Evolutionary conservation across 2,113 vertebrate species (phyloP), one percentile per base, ranked within the genome.

Genomic region (Peucedramus taeniatus): DNA sequence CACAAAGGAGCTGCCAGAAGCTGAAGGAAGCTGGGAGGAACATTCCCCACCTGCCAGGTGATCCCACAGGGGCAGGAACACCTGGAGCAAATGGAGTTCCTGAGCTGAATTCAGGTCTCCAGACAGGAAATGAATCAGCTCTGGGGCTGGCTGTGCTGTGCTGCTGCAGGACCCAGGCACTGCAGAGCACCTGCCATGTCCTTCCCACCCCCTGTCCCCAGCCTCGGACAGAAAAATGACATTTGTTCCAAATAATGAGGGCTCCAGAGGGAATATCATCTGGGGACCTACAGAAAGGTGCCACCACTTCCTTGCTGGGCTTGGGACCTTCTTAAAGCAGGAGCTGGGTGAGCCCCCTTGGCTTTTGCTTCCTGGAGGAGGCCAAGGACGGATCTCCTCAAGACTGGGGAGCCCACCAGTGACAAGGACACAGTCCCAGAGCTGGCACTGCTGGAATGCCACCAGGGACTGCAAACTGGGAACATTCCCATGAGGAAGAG

Each of bases 121-220:
- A 14, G 39, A 63, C 28, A 77, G 51, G 59, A 81, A 61, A 47
- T 13, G 8, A n/a, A 37, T 51, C 37, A 31, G 30, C 35, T 40
- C 69, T 22, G 47, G 26, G 31, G 26, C 23, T 19, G 31, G 26
- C 8, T 3, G 21, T 4, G 15, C 71, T 53, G 63, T 37, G 33
- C 61, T 31, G 9, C 42, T 44, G 27, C 47, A 35, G n/a, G 21
- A 44, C 11, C 17, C 6, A 24, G 20, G 68, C n/a, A 49, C 12
- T 47, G 39, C 9, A 8, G 14, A 1, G 47, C 16, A 35, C 15
- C 45, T 14, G 22, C 45, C 56, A 4, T 0, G 0, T 44, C 72
- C 84, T 59, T 61, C 27, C 57, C 22, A 40, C 7, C 15, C 44
- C 12, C 39, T 10, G 33, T 5, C 31, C 27, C 53, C 37, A 30